Conservation (phyloP, 2,888 invertebrate genomes). For the Gryllus longicercus region DNA sequence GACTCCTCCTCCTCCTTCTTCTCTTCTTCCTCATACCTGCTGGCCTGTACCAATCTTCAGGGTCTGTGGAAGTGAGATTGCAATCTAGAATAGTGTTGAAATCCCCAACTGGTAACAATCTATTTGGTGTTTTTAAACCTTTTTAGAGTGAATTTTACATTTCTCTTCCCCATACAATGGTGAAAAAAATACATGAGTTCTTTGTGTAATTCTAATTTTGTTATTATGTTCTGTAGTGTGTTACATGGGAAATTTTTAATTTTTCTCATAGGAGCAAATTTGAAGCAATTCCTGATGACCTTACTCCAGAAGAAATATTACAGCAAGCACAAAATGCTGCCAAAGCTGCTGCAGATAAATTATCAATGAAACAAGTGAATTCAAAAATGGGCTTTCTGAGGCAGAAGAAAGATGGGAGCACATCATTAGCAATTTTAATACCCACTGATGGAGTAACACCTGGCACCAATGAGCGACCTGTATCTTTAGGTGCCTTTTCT, state of each 20-base stretch:
- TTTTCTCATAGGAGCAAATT: conserved; percentile 52
- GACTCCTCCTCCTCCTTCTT: too few species aligned
- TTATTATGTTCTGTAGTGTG: too few species aligned
- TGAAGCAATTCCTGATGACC: conserved; percentile 72
- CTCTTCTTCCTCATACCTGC: too few species aligned
- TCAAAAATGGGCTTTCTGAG: conserved; percentile 77
- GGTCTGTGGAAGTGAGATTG: too few species aligned
- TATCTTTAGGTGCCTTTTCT: conserved; percentile 75
- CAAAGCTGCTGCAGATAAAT: conserved; percentile 62
- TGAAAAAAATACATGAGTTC: too few species aligned
- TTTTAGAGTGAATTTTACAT: too few species aligned
- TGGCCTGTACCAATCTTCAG: too few species aligned
- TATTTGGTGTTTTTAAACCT: too few species aligned
- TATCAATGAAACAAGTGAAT: conserved; percentile 54
- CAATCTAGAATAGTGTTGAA: too few species aligned
- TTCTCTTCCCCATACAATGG: too few species aligned
- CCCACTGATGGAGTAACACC: conserved; percentile 68
- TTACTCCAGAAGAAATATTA: conserved; percentile 73
- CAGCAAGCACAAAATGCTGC: conserved; percentile 70
- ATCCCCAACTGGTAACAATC: too few species aligned
- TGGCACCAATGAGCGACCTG: conserved; percentile 70
- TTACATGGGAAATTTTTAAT: not conserved
- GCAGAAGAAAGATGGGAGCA: conserved; percentile 82
- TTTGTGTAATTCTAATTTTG: too few species aligned
- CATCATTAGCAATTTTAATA: conserved; percentile 80